phyloP scores from a whole-genome alignment of 2,888 invertebrate species.

The Heteromurus nitidus region DNA sequence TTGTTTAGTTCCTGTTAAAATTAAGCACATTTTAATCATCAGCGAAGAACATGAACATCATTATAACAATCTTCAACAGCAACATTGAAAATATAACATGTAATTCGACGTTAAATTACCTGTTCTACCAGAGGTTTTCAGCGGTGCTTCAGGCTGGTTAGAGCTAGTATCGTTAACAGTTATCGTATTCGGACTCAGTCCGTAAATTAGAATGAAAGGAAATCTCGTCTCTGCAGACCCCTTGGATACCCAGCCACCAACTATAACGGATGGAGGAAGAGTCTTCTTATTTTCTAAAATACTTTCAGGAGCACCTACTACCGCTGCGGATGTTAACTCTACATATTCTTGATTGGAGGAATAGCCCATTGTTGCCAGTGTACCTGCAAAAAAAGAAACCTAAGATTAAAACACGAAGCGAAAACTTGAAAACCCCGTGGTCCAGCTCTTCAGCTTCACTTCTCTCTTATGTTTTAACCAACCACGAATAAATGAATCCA shows the following conservation, averaged over 20 bases:
- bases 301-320: slow-evolving; percentile 76
- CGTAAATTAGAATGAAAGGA: slow-evolving; percentile 66
- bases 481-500: slow-evolving; percentile 44
- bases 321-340: slow-evolving; percentile 77
- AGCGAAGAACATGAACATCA: no score
- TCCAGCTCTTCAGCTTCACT: no score
- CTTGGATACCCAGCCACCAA: slow-evolving; percentile 57
- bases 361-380: slow-evolving; percentile 30
- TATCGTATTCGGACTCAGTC: slow-evolving; percentile 61
- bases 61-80: no score
- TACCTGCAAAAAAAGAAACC: slow-evolving; percentile 13
- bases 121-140: slow-evolving; percentile 48
- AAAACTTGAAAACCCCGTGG: no score
- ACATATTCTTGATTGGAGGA: slow-evolving; percentile 67
- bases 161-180: slow-evolving; percentile 51
- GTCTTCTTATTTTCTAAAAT: slow-evolving; percentile 27
- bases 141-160: slow-evolving; percentile 46
- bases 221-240: background rate
- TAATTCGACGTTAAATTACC: background rate
- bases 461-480: no score
- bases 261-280: slow-evolving; percentile 66
- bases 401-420: no score
- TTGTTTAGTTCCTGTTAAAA: slow-evolving; percentile 68
- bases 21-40: no score
- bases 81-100: no score